Conservation (phyloP, 2,113 vertebrate species). For the Trachemys scripta region DNA sequence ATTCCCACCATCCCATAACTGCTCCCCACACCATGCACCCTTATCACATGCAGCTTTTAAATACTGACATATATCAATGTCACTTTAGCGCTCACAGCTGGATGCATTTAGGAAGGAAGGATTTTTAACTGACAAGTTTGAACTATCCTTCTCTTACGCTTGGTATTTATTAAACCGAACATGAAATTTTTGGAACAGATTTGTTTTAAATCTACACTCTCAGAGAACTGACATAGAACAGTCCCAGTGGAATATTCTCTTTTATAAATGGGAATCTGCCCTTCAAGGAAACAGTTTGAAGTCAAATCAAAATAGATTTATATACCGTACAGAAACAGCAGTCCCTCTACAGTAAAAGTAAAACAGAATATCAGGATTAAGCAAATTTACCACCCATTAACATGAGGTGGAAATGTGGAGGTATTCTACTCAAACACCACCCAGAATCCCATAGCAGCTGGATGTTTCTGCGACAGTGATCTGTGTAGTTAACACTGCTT, state of each 20-base stretch:
- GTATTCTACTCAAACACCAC: background rate
- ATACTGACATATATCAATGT: background rate
- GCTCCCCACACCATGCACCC: background rate
- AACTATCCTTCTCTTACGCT: background rate
- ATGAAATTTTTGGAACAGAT: background rate
- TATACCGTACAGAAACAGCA: constrained; percentile 13
- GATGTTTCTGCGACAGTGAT: background rate
- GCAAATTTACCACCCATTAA: constrained; percentile 64
- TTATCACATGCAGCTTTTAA: background rate
- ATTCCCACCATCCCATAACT: background rate
- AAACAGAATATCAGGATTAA: constrained; percentile 50
- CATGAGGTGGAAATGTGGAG: background rate
- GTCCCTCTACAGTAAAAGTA: background rate
- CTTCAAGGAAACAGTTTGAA: constrained; percentile 21
- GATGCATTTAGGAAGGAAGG: background rate
- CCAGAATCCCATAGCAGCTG: background rate
- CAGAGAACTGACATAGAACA: background rate
- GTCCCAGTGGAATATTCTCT: background rate
- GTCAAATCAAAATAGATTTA: constrained; percentile 35
- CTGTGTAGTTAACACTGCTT: background rate
- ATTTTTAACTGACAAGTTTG: background rate
- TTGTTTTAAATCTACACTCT: background rate
- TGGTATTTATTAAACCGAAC: background rate
- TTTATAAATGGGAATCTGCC: constrained; percentile 2
- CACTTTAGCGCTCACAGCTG: background rate